These are phyloP conservation scores for Cotesia chilonis DNA, from an alignment of 1,140 invertebrate genomes.

Conservation along the genomic window DNA sequence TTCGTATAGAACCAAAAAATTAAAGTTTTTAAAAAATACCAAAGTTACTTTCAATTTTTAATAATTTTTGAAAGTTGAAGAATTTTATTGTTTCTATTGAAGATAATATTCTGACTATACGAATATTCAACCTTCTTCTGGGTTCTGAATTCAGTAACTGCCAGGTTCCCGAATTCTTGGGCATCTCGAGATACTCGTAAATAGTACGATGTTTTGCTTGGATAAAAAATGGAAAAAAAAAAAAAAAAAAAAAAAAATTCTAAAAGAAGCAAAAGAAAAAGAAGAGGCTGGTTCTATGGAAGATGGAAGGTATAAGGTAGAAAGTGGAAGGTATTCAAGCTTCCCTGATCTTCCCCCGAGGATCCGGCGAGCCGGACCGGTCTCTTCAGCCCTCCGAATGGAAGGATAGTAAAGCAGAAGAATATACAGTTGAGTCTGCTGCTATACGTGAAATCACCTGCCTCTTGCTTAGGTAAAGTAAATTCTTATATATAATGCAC, in stretches of 20 bases:
- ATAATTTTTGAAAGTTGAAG: too few species aligned
- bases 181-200: constrained; percentile 3
- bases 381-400: background rate
- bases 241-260: constrained; percentile 14
- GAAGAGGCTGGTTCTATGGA: background rate
- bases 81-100: too few species aligned
- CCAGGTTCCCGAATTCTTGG: background rate
- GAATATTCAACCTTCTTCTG: too few species aligned
- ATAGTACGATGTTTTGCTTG: constrained; percentile 1
- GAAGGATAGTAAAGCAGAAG: background rate
- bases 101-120: too few species aligned
- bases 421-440: background rate
- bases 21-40: too few species aligned
- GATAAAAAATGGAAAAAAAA: background rate
- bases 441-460: background rate
- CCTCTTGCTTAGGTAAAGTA: background rate
- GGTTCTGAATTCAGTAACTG: too few species aligned
- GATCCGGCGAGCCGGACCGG: constrained; percentile 6
- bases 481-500: background rate
- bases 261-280: background rate
- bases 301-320: background rate
- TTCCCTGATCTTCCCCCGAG: constrained; percentile 15
- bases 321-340: constrained; percentile 12
- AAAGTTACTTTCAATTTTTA: too few species aligned
- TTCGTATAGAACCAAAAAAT: too few species aligned